Base-by-base conservation (phyloP, 2,113 vertebrate species). In the Eira barbara region DNA sequence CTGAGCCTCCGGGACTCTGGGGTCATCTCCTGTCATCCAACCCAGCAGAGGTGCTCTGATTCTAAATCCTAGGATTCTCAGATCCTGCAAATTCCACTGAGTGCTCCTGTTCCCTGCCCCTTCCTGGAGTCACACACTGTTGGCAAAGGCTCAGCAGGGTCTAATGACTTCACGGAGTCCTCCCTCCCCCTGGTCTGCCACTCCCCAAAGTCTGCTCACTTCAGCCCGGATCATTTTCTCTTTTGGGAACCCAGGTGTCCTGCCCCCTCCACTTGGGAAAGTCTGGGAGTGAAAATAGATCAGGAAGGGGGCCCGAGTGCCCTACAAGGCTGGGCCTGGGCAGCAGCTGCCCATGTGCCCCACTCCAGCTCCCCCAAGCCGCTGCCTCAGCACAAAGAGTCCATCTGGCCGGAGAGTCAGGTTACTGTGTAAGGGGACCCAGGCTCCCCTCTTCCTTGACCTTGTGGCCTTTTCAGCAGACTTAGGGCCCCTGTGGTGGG, bases 311-410 rank as follows among this genome's bases (percentile, higher is more conserved):
- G 59, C 34, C n/a, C 0, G 15, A 87, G 87, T 14, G 61, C 95
- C 97, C 87, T 76, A 74, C 49, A 94, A 90, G 97, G 97, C 94
- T 92, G 94, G 42, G 89, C 36, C 87, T 45, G 79, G 85, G 91
- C 79, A 92, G 76, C 89, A 91, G 93, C 73, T 89, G 86, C 97
- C 90, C 96, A n/a, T 20, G 45, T 79, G 89, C 61, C 89, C 89
- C 85, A 31, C 36, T 89, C 63, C 18, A 49, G 83, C 55, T 92
- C 73, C 86, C 65, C 52, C 81, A 81, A 97, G 96, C 61, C 1
- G 97, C 98, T 98, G 97, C 76, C 83, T 98, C 97, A 98, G 98
- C 98, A 97, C 34, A 36, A 93, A 97, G 69, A 88, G 95, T 79
- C 97, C 92, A 97, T 97, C 96, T 97, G 98, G 97, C 76, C 45